A percentile compares a stretch with the other conserved stretches of the same genome.
Conservation (phyloP, 2,797 vertebrate species). For the Carapus acus region DNA sequence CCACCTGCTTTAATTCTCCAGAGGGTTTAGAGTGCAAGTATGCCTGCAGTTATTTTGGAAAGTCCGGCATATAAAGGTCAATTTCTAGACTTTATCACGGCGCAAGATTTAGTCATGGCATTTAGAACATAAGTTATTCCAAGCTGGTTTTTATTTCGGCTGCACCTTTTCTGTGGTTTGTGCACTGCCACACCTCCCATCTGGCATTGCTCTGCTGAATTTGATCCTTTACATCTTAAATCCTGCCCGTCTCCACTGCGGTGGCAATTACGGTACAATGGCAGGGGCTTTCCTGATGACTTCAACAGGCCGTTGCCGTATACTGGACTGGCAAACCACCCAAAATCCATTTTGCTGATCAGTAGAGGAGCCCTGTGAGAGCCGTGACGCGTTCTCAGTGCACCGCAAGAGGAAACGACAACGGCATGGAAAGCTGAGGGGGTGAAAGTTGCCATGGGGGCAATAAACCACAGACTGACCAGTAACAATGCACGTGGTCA, state of each 20-base stretch:
- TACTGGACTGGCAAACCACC: constrained; percentile 25
- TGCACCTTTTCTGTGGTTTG: constrained; percentile 4
- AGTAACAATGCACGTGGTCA: constrained; percentile 47
- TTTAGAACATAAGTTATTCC: not conserved
- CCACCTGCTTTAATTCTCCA: constrained; percentile 37
- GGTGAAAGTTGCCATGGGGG: constrained; percentile 21
- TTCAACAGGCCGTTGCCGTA: constrained; percentile 51
- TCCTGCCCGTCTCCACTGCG: constrained; percentile 34
- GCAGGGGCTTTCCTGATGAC: constrained; percentile 43
- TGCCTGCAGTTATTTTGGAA: not conserved
- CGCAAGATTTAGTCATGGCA: not conserved
- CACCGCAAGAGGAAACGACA: constrained; percentile 39
- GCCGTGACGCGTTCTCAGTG: constrained; percentile 30
- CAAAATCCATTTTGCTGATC: constrained; percentile 34
- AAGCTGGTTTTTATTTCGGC: constrained; percentile 4
- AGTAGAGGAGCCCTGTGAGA: constrained; percentile 5
- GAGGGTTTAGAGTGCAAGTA: constrained; percentile 24
- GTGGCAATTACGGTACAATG: constrained; percentile 36
- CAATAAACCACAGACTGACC: constrained; percentile 35
- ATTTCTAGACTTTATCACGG: constrained; percentile 8
- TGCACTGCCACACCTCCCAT: constrained; percentile 19
- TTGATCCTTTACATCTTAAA: constrained; percentile 34
- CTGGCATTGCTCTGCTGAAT: constrained; percentile 40
- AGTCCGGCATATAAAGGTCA: constrained; percentile 1
- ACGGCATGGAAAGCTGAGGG: constrained; percentile 52